These are phyloP conservation scores for Salvator merianae DNA, from an alignment of 2,113 vertebrate genomes.

Conservation along the genomic window DNA sequence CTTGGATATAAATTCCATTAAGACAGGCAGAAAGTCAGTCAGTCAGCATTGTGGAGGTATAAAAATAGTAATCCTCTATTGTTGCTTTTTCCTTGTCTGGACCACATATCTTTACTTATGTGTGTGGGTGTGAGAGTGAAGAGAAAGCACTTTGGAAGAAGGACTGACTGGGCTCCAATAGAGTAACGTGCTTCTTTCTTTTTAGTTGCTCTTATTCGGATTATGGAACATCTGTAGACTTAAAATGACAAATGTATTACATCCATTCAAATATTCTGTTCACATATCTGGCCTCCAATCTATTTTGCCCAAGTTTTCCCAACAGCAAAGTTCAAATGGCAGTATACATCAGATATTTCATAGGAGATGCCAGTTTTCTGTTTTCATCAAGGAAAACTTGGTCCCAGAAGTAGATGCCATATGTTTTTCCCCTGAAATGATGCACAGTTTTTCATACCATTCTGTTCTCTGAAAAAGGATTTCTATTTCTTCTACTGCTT, in stretches of 20 bases:
- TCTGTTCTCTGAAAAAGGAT: background rate
- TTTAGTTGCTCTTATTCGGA: background rate
- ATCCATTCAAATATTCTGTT: conserved; percentile 17
- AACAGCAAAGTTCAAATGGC: background rate
- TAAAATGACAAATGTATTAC: conserved; percentile 50
- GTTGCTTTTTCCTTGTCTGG: too few species aligned
- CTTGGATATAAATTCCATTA: too few species aligned
- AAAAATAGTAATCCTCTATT: too few species aligned
- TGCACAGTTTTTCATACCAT: conserved; percentile 23
- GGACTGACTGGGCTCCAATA: conserved; percentile 29
- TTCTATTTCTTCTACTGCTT: background rate
- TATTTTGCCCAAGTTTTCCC: background rate
- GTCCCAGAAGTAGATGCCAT: background rate
- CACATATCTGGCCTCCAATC: conserved; percentile 35
- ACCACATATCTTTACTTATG: too few species aligned
- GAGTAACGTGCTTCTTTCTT: background rate
- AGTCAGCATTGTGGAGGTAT: too few species aligned
- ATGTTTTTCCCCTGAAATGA: background rate
- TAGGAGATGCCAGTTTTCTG: background rate
- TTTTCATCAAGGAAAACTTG: background rate
- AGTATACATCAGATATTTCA: background rate
- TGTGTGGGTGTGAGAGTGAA: background rate
- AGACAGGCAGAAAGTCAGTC: too few species aligned
- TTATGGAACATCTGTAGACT: conserved; percentile 25
- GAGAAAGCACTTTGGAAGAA: background rate